Evolutionary conservation across 2,113 vertebrate genomes (phyloP), one percentile per base, ranked within the genome.

Genomic region (Mohoua ochrocephala): DNA sequence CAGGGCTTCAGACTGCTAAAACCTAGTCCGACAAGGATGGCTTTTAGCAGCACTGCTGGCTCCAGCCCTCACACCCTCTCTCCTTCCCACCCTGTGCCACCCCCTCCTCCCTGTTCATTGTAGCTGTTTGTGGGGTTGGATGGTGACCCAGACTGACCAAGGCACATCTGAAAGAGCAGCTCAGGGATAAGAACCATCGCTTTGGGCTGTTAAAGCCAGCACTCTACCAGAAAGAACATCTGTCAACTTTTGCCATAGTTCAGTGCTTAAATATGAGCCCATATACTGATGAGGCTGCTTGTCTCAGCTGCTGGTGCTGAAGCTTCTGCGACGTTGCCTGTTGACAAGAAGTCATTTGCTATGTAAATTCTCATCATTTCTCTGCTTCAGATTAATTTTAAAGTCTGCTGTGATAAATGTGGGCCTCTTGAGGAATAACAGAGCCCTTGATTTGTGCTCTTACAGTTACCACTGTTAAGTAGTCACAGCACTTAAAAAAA

Each of bases 361-460:
- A 76, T 4, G 4, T 93, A 92, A 81, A 93, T 95, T 95, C 45
- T 75, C 15, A 26, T 84, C 22, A 84, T 91, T 82, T 95, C 61
- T 78, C 18, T 50, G 19, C 56, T 84, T 89, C 83, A 86, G 67
- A 95, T 93, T 92, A 75, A 89, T 95, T 90, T 93, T 78, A 92
- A 92, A 80, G n/a, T 92, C 92, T 93, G 54, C 91, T 71, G 49
- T 93, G 91, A 92, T 95, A 87, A 84, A 92, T 82, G 76, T 44
- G 37, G 23, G 53, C 56, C 84, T 94, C 86, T 21, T 5, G 53
- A 95, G 85, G 84, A 93, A 87, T 87, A 96, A 87, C 89, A 96
- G 91, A 84, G 57, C 69, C 49, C 65, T 95, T 94, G 93, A 94
- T 95, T 93, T 94, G 91, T 91, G 69, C 53, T 89, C 76, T 84